These are phyloP conservation scores for Tribolium castaneum DNA, from an alignment of 1,140 invertebrate genomes.

Conservation along the genomic window DNA sequence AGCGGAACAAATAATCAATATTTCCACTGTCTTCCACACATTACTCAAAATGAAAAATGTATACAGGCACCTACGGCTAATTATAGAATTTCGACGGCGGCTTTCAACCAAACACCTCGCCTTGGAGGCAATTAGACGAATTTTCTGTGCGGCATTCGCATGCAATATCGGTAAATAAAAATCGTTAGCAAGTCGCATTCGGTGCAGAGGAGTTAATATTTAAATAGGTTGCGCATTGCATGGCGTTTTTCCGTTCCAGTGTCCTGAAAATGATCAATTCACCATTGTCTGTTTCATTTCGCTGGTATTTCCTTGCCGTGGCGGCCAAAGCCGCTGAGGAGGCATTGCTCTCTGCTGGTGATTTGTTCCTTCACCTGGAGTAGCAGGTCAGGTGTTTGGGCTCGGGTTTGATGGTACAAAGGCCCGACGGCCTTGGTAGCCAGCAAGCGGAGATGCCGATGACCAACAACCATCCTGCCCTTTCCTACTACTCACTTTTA, in stretches of 20 bases:
- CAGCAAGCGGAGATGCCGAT: conserved; percentile 48
- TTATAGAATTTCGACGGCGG: conserved; percentile 1
- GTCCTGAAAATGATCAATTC: not conserved
- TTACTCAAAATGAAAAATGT: conserved; percentile 1
- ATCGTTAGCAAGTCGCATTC: not conserved
- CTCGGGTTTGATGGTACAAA: conserved; percentile 43
- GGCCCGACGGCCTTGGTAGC: conserved; percentile 47
- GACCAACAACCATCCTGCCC: conserved; percentile 42
- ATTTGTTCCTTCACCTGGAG: conserved; percentile 43
- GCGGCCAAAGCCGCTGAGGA: conserved; percentile 25
- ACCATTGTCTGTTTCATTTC: not conserved
- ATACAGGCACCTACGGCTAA: conserved; percentile 6
- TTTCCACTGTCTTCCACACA: not conserved
- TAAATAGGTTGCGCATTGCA: conserved; percentile 13
- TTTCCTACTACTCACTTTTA: conserved; percentile 29
- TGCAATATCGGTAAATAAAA: conserved; percentile 17
- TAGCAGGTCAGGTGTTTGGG: conserved; percentile 43
- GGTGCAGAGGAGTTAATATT: conserved; percentile 11
- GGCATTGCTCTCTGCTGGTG: conserved; percentile 40
- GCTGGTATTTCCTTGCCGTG: not conserved
- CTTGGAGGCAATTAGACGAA: conserved; percentile 11
- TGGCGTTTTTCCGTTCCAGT: not conserved
- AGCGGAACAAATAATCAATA: not conserved
- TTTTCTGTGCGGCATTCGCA: conserved; percentile 9
- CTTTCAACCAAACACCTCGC: not conserved